A percentile compares a stretch with the other conserved stretches of the same genome.
Evolutionary conservation across 2,797 vertebrate species (phyloP).

Genomic region (Sciurus vulgaris): DNA sequence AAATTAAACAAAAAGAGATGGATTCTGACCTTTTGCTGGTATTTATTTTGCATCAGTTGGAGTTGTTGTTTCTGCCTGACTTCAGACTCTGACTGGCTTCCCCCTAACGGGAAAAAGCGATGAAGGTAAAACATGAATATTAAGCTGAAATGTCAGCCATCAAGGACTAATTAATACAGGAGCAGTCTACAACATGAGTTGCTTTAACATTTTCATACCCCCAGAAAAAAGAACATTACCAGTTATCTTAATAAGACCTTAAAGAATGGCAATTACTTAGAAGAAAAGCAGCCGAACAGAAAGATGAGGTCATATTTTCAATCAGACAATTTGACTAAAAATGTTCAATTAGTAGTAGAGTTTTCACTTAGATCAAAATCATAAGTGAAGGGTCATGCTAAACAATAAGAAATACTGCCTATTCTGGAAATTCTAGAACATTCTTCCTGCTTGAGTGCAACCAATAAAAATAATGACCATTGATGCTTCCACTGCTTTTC

Average conservation of each 20-base stretch:
- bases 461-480: not conserved
- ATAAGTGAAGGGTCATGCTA: not conserved
- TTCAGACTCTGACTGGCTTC: constrained; percentile 87
- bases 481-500: not conserved
- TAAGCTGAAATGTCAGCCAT: constrained; percentile 79
- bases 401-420: not conserved
- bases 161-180: constrained; percentile 66
- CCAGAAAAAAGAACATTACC: constrained; percentile 29
- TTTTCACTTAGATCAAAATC: constrained; percentile 53
- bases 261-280: constrained; percentile 5
- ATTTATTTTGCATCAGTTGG: constrained; percentile 87
- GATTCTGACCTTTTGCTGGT: constrained; percentile 92
- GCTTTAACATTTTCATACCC: constrained; percentile 38
- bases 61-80: constrained; percentile 90
- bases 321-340: not conserved
- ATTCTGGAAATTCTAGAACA: constrained; percentile 37
- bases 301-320: not conserved
- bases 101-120: constrained; percentile 88
- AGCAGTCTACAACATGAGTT: not conserved
- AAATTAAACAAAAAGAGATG: constrained; percentile 73
- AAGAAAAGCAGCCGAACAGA: constrained; percentile 7
- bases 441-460: not conserved
- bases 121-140: constrained; percentile 37
- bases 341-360: constrained; percentile 17
- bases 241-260: constrained; percentile 52